Base-by-base conservation (phyloP, 2,888 invertebrate species). In the Drosophila mimetica region DNA sequence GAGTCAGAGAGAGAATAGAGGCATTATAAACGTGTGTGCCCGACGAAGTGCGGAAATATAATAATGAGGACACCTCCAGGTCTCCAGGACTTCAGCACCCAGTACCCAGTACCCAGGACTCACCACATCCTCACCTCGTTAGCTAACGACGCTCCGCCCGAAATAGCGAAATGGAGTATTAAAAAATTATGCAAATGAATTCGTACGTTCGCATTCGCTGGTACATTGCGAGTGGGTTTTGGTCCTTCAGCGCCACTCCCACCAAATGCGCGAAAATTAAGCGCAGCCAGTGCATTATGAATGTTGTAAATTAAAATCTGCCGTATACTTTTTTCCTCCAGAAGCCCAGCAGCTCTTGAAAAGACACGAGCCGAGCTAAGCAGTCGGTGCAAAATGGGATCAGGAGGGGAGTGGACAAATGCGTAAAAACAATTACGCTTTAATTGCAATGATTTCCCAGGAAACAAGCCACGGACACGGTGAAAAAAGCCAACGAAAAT, bases 141-240 rank as follows among this genome's bases (percentile, higher is more conserved):
- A 76, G 78, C 55, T 57, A 63, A 59, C 71, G 55, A 50, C 48
- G 70, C 46, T 30, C 61, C 84, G 73, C 80, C 84, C 77, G 67
- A 44, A 44, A 44, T 44, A 25, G 46, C 74, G 86, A 90, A 89
- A 89, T 89, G 90, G 88, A 89, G 90, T 89, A 90, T 90, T 90
- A 90, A 91, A 78, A 91, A 90, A 91, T 90, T 90, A 90, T 90
- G 90, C 90, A 90, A 91, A 90, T 91, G 90, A 90, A 90, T 89
- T 89, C 88, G 84, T 70, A 76, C 65, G 79, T 76, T 86, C 82
- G 86, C 58, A 84, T 79, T 81, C 85, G 80, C 78, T 59, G 67
- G 44, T 8, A 42, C 22, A 42, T n/a, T n/a, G 22, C 22, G 22
- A 22, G n/a, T n/a, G 42, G 42, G 8, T 39, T 8, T 9, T 5